Evolutionary conservation across 2,888 invertebrate species (phyloP).

Genomic region (Amblyjoppa fuscipennis): DNA sequence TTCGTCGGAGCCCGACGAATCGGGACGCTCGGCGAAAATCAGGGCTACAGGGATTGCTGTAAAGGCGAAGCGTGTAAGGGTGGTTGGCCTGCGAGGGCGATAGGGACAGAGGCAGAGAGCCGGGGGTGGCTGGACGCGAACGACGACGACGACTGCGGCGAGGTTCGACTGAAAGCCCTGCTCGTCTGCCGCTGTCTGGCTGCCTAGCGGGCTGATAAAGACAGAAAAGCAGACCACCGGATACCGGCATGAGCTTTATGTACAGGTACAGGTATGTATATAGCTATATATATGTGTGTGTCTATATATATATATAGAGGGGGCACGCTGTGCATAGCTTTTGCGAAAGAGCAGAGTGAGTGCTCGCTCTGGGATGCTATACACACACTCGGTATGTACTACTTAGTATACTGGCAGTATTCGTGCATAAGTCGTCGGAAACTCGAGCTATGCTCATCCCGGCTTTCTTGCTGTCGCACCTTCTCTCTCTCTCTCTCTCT

Average conservation of each 20-base stretch:
- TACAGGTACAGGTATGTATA: too few relatives aligned
- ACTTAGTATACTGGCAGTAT: slow-evolving; percentile 5
- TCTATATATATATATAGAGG: neutral
- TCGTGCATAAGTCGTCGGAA: slow-evolving; percentile 35
- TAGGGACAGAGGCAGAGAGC: slow-evolving; percentile 16
- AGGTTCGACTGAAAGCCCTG: slow-evolving; percentile 35
- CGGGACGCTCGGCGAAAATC: slow-evolving; percentile 7
- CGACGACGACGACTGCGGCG: slow-evolving; percentile 26
- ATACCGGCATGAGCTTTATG: slow-evolving; percentile 1
- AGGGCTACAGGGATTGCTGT: slow-evolving; percentile 44
- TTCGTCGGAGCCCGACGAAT: slow-evolving; percentile 65
- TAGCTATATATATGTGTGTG: neutral
- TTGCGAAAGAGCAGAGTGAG: slow-evolving; percentile 42
- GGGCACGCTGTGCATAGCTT: slow-evolving; percentile 11
- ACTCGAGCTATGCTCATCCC: slow-evolving; percentile 23
- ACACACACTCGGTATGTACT: slow-evolving; percentile 7
- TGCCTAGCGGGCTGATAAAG: slow-evolving; percentile 68
- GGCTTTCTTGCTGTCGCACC: neutral
- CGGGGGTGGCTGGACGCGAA: slow-evolving; percentile 48
- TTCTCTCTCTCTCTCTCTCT: slow-evolving; percentile 32
- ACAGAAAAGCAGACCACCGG: slow-evolving; percentile 54
- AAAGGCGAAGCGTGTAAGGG: slow-evolving; percentile 48
- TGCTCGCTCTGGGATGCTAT: slow-evolving; percentile 19
- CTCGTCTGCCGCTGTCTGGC: slow-evolving; percentile 50
- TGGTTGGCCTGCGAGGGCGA: slow-evolving; percentile 53